phyloP scores from a whole-genome alignment of 2,888 invertebrate genomes.

The Erannis defoliaria region DNA sequence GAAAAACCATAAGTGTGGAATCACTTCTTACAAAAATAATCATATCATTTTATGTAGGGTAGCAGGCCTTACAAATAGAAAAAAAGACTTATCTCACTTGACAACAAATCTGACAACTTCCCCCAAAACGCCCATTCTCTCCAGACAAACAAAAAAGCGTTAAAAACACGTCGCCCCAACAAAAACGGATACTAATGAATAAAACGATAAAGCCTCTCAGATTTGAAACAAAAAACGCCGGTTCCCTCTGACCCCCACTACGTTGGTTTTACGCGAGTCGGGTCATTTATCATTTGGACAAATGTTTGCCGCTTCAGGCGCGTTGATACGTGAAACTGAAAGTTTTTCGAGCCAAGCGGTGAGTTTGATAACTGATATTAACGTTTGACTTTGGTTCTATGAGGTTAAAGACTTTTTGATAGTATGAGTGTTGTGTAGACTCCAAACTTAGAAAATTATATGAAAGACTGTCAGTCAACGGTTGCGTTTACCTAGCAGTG shows the following conservation, averaged over 20 bases:
- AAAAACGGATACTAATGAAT: conserved; percentile 44
- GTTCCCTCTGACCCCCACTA: conserved; percentile 10
- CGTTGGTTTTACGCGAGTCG: conserved; percentile 7
- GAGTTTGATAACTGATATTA: conserved; percentile 25
- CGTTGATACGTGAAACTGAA: conserved; percentile 36
- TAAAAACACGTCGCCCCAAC: conserved; percentile 30
- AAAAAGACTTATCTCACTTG: neutral
- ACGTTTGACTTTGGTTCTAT: conserved; percentile 13
- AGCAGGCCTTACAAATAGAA: no score
- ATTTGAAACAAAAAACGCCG: conserved; percentile 41
- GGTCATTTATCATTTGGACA: conserved; percentile 33
- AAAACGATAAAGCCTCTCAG: conserved; percentile 46
- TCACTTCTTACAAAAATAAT: no score
- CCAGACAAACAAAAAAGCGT: conserved; percentile 14
- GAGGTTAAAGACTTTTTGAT: neutral
- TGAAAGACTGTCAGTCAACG: no score
- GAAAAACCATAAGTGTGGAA: no score
- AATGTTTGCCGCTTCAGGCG: conserved; percentile 23
- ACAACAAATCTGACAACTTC: conserved; percentile 10
- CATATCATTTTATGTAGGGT: no score
- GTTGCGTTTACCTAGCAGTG: no score
- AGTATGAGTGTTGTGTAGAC: no score
- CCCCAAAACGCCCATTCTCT: conserved; percentile 8
- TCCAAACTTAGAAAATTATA: no score
- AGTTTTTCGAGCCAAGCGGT: conserved; percentile 25